phyloP scores from a whole-genome alignment of 1,140 invertebrate genomes.

The Trichonephila clavata region DNA sequence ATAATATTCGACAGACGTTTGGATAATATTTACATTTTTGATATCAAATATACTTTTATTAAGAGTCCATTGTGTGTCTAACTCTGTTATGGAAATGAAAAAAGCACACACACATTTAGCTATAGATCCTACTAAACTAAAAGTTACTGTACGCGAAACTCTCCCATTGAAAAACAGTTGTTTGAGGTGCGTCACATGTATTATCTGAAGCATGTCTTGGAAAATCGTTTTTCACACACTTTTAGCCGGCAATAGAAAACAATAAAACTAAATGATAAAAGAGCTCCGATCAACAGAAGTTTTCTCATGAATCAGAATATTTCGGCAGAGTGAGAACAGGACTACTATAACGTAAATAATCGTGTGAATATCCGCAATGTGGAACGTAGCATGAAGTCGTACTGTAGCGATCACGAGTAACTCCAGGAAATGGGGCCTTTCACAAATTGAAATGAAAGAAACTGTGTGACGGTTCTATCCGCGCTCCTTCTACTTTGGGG shows the following conservation, averaged over 20 bases:
- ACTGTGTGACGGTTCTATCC: too few relatives aligned
- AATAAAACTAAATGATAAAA: neutral
- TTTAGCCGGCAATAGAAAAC: neutral
- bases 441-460: too few relatives aligned
- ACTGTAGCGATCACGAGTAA: neutral
- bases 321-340: neutral
- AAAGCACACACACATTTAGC: too few relatives aligned
- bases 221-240: neutral
- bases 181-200: neutral
- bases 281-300: neutral
- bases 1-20: too few relatives aligned
- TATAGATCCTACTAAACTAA: too few relatives aligned
- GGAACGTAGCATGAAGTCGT: constrained; percentile 39
- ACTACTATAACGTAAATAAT: constrained; percentile 41
- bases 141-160: too few relatives aligned
- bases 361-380: constrained; percentile 69
- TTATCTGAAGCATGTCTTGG: neutral
- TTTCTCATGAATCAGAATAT: constrained; percentile 14
- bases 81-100: too few relatives aligned
- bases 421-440: neutral
- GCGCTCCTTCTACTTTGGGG: too few relatives aligned
- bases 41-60: too few relatives aligned
- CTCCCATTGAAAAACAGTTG: neutral
- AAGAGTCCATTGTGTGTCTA: too few relatives aligned
- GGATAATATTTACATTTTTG: too few relatives aligned